A percentile compares a stretch with the other conserved stretches of the same genome.
phyloP scores from a whole-genome alignment of 2,888 invertebrate species.

The Tetranychus piercei region DNA sequence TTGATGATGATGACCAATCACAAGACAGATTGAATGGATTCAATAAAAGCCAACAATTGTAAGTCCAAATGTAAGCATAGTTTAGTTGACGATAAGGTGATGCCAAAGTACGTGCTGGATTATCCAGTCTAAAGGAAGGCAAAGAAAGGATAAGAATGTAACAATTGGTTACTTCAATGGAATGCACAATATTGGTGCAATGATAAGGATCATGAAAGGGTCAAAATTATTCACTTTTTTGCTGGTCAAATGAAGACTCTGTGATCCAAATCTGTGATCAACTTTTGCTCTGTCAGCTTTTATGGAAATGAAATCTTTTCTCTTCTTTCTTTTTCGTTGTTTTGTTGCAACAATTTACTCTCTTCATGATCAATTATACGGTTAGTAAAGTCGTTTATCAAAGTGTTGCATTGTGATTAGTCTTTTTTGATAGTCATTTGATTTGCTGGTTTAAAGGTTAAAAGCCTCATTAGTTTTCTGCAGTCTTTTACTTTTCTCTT shows the following conservation, averaged over 20 bases:
- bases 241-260: too few relatives aligned
- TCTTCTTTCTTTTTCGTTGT: too few relatives aligned
- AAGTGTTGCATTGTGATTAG: neutral
- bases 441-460: too few relatives aligned
- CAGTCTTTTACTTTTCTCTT: too few relatives aligned
- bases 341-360: too few relatives aligned
- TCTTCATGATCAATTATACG: neutral
- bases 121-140: slow-evolving; percentile 34
- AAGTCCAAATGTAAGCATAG: slow-evolving; percentile 32
- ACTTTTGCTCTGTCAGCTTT: too few relatives aligned
- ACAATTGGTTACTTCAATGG: neutral
- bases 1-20: slow-evolving; percentile 37
- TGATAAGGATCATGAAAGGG: neutral
- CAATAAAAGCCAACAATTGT: slow-evolving; percentile 33
- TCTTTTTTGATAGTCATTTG: slow-evolving; percentile 2
- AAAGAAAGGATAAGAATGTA: neutral
- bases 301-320: too few relatives aligned
- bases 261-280: too few relatives aligned
- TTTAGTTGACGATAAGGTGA: slow-evolving; percentile 32
- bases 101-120: slow-evolving; percentile 34
- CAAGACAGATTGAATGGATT: slow-evolving; percentile 35
- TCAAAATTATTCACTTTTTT: too few relatives aligned
- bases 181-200: neutral
- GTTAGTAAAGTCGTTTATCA: slow-evolving; percentile 3
- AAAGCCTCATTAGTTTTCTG: too few relatives aligned